Percentiles rank a stretch among this genome's conserved stretches.
Conservation (phyloP, 1,140 invertebrate genomes). For the Luehdorfia chinensis region DNA sequence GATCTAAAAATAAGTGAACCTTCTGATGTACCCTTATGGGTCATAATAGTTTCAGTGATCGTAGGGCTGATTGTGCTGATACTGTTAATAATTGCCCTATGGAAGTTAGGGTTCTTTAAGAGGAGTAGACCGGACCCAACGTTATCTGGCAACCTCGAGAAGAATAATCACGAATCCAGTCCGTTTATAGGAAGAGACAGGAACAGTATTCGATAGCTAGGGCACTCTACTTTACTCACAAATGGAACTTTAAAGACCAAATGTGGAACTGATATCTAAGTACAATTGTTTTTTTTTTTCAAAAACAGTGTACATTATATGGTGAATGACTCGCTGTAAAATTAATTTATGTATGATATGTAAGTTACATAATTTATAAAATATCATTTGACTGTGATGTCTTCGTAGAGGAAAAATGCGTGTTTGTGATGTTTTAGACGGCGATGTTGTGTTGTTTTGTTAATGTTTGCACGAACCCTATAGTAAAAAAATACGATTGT, state of each 20-base stretch:
- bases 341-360: conserved; percentile 20
- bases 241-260: conserved; percentile 14
- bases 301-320: conserved; percentile 40
- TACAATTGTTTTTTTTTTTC: conserved; percentile 27
- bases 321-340: background rate
- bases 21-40: conserved; percentile 86
- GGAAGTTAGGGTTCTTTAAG: conserved; percentile 95
- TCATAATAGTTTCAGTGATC: conserved; percentile 88
- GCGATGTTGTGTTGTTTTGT: conserved; percentile 50
- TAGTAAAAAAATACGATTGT: conserved; percentile 31
- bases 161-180: conserved; percentile 83
- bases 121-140: conserved; percentile 88
- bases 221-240: background rate
- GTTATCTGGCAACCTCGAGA: conserved; percentile 88
- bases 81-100: conserved; percentile 85
- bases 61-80: conserved; percentile 88
- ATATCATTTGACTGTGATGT: conserved; percentile 74
- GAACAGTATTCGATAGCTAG: conserved; percentile 64
- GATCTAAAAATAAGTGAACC: conserved; percentile 84
- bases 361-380: conserved; percentile 50
- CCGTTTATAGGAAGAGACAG: conserved; percentile 72
- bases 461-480: conserved; percentile 52
- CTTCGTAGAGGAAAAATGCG: conserved; percentile 69
- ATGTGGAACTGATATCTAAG: conserved; percentile 25
- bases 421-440: conserved; percentile 57